Conservation (phyloP, 2,113 vertebrate genomes). For the Pterocles gutturalis region DNA sequence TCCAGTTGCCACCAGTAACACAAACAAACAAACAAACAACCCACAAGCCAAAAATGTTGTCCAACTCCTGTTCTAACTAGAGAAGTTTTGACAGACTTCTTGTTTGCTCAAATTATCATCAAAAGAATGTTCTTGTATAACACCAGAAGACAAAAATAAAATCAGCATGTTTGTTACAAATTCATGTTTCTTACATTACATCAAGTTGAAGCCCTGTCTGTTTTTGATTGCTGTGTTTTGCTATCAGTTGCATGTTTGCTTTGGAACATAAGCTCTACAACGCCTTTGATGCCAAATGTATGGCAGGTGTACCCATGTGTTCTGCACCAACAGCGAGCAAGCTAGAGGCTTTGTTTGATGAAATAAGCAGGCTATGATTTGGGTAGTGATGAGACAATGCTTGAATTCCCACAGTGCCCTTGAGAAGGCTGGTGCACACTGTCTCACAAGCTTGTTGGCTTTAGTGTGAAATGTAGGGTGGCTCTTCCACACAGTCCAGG, state of each 20-base stretch:
- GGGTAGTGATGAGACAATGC: not conserved
- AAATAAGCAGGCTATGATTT: not conserved
- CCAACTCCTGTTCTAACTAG: not conserved
- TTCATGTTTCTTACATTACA: slow-evolving; percentile 45
- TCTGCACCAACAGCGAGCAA: not conserved
- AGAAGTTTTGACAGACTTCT: slow-evolving; percentile 16
- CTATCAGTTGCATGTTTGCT: slow-evolving; percentile 46
- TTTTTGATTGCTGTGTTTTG: slow-evolving; percentile 66
- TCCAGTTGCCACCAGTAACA: not conserved
- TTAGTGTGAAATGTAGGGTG: not conserved
- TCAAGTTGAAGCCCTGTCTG: slow-evolving; percentile 50
- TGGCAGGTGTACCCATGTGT: slow-evolving; percentile 33
- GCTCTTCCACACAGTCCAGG: not conserved
- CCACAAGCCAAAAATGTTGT: not conserved
- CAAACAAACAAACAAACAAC: not conserved
- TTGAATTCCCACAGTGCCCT: not conserved
- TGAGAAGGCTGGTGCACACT: not conserved
- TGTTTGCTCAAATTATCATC: slow-evolving; percentile 27
- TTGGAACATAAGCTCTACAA: slow-evolving; percentile 31
- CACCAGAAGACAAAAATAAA: slow-evolving; percentile 45
- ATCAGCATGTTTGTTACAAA: not conserved
- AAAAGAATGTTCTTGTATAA: slow-evolving; percentile 10
- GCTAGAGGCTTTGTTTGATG: not conserved
- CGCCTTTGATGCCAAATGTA: slow-evolving; percentile 53
- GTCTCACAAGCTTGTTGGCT: not conserved